Evolutionary conservation across 1,140 invertebrate species (phyloP), one percentile per base, ranked within the genome.

Genomic region (Belonocnema kinseyi): DNA sequence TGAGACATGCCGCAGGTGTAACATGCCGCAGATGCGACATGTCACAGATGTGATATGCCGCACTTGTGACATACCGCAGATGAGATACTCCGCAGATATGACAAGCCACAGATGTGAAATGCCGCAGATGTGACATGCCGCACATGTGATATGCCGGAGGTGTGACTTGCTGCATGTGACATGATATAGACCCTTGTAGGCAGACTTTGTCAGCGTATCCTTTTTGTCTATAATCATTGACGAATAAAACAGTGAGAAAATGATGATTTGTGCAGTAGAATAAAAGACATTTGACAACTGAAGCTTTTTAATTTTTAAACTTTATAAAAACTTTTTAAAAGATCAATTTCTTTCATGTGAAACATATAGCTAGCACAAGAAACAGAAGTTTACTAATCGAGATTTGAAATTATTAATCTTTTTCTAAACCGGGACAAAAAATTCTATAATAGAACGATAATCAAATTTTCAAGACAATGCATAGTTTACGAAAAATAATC

Each of bases 221-320:
- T 81, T 80, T 82, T 86, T 76, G 80, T 77, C 80, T 80, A 80
- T 86, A 84, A 85, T 87, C 85, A 85, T 83, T 81, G 79, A 82
- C 77, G 81, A 87, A 87, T 85, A 79, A 82, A 87, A 84, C 85
- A 83, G 84, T 86, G 82, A 76, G 73, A 16, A 80, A 74, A 80
- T 85, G 81, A 87, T 86, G 83, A 84, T 86, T 56, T 56, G 54
- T 10, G 2, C 5, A 33, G 19, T 21, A 61, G 19, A 26, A 33
- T 26, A 61, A 13, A 21, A 70, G 72, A 77, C 77, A n/a, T 40
- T 66, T 21, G 46, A 16, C 10, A 26, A 26, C 56, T 61, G 12
- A 26, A 61, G 13, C 26, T 19, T 26, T 26, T 13, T 26, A 61
- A 61, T 61, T 33, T 5, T 13, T 19, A 56, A 56, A 56, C 8